Evolutionary conservation across 2,888 invertebrate species (phyloP), one percentile per base, ranked within the genome.

Genomic region (Phoenoteleia sp.): DNA sequence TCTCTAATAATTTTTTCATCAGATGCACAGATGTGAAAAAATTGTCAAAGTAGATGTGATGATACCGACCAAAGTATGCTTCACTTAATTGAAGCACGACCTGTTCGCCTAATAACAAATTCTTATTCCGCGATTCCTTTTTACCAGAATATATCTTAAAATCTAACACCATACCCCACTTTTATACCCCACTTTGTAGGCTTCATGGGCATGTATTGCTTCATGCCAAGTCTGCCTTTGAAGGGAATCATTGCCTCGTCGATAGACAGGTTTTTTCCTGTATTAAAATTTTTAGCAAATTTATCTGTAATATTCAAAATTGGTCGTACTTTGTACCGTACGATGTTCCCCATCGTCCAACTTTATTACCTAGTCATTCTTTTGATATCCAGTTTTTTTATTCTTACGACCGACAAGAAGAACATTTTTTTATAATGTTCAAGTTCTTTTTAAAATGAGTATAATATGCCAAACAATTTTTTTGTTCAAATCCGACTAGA

Each of bases 141-240:
- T 79, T 62, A 7, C 64, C 60, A 6, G 25, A 21, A 42, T 64
- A 75, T 39, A 64, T 64, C 11, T 54, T 76, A n/a, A 15, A 11
- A 19, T 52, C 67, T 21, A 62, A 52, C 0, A 74, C 49, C 13
- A 62, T 62, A 5, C 64, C 75, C 64, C 75, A 47, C 45, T 6
- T 45, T 27, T 6, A 54, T 54, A 3, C 69, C 69, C 69, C 77
- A 79, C 36, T 79, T 79, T 3, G 42, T 9, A 15, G 77, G 77
- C 19, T 79, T 79, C 23, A 49, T n/a, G 4, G 77, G 77, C 52
- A 79, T 39, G 21, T 60, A 79, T 39, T 69, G 77, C 11, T 79
- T 79, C 77, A 79, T 69, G 11, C 3, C n/a, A 23, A 69, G 60
- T 17, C 27, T 36, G 0, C 77, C 67, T 69, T 79, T 79, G n/a